Conservation (phyloP, 1,140 invertebrate species). For the Cecropterus lyciades region DNA sequence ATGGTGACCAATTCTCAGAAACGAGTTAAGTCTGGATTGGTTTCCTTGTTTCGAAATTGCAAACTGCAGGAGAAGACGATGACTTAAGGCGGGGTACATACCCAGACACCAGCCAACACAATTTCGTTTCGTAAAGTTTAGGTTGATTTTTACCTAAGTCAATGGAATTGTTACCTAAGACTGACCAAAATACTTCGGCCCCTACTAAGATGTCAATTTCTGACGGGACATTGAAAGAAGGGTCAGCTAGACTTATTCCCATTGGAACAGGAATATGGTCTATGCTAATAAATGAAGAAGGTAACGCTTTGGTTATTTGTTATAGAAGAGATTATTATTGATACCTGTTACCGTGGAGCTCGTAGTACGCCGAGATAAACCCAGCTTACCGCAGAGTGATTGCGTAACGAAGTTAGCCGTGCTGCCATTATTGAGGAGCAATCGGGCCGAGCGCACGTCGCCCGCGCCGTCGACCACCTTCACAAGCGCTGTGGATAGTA, state of each 20-base stretch:
- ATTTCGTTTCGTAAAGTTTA: constrained; percentile 42
- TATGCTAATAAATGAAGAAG: constrained; percentile 27
- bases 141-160: constrained; percentile 45
- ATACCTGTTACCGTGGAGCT: constrained; percentile 9
- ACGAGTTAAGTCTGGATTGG: constrained; percentile 33
- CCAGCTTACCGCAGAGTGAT: too few relatives aligned
- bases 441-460: too few relatives aligned
- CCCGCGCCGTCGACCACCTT: too few relatives aligned
- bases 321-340: too few relatives aligned
- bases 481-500: too few relatives aligned
- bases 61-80: constrained; percentile 17
- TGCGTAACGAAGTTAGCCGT: too few relatives aligned
- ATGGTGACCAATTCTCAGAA: constrained; percentile 43
- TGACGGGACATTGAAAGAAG: constrained; percentile 34
- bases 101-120: constrained; percentile 46
- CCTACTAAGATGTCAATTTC: constrained; percentile 36
- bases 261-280: constrained; percentile 22
- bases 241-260: constrained; percentile 35
- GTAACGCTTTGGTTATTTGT: constrained; percentile 4
- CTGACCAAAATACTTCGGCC: constrained; percentile 33
- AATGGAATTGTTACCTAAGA: constrained; percentile 41
- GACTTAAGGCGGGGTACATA: constrained; percentile 15
- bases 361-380: too few relatives aligned
- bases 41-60: constrained; percentile 26
- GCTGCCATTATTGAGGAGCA: too few relatives aligned